These are phyloP conservation scores for Cricetomys ansorgei DNA, from an alignment of 2,113 vertebrate species.

Conservation along the genomic window DNA sequence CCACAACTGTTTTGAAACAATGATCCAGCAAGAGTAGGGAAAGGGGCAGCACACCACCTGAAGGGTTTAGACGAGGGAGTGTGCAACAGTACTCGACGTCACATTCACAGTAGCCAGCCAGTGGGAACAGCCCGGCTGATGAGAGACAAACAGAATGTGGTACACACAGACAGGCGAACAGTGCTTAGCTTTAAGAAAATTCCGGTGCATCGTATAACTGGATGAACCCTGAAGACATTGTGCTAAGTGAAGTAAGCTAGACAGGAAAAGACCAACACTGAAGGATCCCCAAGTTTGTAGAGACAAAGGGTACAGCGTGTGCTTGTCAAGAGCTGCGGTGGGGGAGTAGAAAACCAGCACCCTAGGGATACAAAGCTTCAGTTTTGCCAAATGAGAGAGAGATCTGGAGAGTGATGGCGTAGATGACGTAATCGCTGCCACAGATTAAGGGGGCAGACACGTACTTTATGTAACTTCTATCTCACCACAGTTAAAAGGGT, in stretches of 20 bases:
- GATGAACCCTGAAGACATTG: neutral
- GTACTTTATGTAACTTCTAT: neutral
- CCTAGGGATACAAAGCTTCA: neutral
- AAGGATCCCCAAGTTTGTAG: neutral
- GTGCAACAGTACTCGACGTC: neutral
- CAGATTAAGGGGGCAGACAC: too few species aligned
- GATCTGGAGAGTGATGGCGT: neutral
- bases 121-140: neutral
- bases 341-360: neutral
- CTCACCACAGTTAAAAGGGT: neutral
- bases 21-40: neutral
- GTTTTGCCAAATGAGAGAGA: neutral
- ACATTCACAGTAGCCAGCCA: fast-evolving
- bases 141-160: too few species aligned
- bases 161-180: fast-evolving
- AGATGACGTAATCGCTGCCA: fast-evolving
- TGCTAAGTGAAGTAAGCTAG: neutral
- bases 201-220: too few species aligned
- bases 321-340: too few species aligned
- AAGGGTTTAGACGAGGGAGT: neutral
- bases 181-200: neutral
- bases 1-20: neutral
- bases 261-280: neutral
- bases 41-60: neutral
- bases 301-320: neutral